phyloP scores from a whole-genome alignment of 2,113 vertebrate species.

The Mirza zaza region DNA sequence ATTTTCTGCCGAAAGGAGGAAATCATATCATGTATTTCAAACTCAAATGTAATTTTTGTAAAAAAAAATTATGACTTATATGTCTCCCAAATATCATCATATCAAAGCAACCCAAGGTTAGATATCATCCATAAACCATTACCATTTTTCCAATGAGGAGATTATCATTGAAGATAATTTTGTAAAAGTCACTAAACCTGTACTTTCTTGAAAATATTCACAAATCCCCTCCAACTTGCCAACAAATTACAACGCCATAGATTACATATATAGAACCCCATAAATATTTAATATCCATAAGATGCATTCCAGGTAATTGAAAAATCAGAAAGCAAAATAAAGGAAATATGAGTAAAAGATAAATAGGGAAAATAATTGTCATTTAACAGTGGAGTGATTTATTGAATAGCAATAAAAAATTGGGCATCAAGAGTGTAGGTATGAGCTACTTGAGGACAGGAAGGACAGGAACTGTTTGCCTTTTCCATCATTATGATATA shows the following conservation, averaged over 20 bases:
- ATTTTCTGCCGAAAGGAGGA: constrained; percentile 40
- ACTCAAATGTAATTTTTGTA: constrained; percentile 41
- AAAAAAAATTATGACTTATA: not conserved
- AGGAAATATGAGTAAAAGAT: not conserved
- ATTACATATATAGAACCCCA: not conserved
- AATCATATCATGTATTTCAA: constrained; percentile 32
- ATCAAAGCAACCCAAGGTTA: not conserved
- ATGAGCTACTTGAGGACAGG: no score
- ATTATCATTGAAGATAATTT: not conserved
- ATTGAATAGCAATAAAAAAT: not conserved
- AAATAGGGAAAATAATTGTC: not conserved
- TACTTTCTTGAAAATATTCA: constrained; percentile 30
- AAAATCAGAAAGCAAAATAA: not conserved
- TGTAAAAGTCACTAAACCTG: not conserved
- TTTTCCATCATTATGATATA: not conserved
- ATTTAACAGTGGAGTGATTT: not conserved
- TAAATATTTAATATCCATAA: constrained; percentile 31
- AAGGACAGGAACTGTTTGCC: not conserved
- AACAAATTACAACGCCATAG: not conserved
- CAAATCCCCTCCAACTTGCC: not conserved
- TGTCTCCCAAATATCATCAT: not conserved
- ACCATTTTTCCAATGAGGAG: not conserved
- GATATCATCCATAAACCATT: not conserved
- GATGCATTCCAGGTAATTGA: not conserved
- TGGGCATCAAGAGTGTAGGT: not conserved